Conservation (phyloP, 1,140 invertebrate genomes). For the Bathynomus jamesi region DNA sequence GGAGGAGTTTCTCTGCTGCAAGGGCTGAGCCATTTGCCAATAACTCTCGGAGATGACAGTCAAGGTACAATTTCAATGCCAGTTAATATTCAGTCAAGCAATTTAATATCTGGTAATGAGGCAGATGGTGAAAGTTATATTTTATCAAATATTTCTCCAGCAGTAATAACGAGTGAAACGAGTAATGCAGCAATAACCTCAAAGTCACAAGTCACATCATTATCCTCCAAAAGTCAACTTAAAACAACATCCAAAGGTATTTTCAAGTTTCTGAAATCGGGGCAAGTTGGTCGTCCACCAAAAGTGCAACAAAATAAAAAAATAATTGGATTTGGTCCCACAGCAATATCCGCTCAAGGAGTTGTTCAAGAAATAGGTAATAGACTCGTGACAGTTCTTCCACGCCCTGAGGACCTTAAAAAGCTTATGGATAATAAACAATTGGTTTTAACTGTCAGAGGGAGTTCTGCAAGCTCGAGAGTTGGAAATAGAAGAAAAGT, state of each 20-base stretch:
- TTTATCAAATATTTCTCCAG: constrained; percentile 16
- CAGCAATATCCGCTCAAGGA: constrained; percentile 33
- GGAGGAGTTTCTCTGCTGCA: constrained; percentile 25
- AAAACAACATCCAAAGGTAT: constrained; percentile 4
- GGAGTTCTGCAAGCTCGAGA: neutral
- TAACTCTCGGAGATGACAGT: constrained; percentile 17
- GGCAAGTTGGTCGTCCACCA: constrained; percentile 1
- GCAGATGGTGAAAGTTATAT: constrained; percentile 10
- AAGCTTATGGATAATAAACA: constrained; percentile 29
- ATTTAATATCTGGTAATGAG: constrained; percentile 3
- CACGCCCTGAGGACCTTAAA: constrained; percentile 33
- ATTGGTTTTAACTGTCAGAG: constrained; percentile 8
- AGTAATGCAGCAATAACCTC: neutral
- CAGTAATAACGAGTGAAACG: neutral
- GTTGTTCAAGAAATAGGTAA: constrained; percentile 33
- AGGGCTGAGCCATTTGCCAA: constrained; percentile 20
- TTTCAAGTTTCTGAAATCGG: constrained; percentile 8
- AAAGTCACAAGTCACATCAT: neutral
- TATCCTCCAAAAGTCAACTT: neutral
- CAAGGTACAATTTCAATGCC: constrained; percentile 16
- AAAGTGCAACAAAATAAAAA: constrained; percentile 12
- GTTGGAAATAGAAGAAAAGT: constrained; percentile 8
- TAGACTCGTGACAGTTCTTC: constrained; percentile 29
- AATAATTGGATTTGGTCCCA: constrained; percentile 26
- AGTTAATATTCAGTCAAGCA: constrained; percentile 9